phyloP scores from a whole-genome alignment of 2,888 invertebrate species.

The Xestoiulus laeticollis region DNA sequence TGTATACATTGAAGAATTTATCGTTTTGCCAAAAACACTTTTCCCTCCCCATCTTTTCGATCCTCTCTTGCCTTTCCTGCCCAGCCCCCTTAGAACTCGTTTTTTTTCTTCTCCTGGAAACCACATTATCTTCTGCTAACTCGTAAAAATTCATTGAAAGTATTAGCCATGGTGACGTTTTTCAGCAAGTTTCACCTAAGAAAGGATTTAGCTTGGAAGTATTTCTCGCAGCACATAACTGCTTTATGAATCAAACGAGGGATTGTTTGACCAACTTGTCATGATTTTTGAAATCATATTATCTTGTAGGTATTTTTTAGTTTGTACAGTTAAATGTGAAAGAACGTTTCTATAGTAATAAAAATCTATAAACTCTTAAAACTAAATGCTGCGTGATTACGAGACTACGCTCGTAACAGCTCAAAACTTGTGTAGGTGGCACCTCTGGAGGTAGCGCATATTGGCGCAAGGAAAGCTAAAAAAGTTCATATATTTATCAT shows the following conservation, averaged over 20 bases:
- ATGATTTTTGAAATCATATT: conserved; percentile 43
- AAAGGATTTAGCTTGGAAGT: conserved; percentile 39
- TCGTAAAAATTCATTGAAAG: conserved; percentile 36
- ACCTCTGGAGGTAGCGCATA: conserved; percentile 33
- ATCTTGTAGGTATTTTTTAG: conserved; percentile 49
- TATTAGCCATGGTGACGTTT: conserved; percentile 27
- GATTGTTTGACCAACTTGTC: conserved; percentile 46
- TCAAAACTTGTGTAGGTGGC: conserved; percentile 19
- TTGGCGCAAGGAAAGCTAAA: conserved; percentile 24
- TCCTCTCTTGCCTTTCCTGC: conserved; percentile 1
- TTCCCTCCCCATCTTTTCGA: background rate
- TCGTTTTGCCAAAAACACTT: conserved; percentile 40
- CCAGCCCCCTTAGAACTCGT: background rate
- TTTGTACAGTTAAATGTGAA: conserved; percentile 49
- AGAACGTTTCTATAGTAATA: conserved; percentile 48
- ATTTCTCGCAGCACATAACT: conserved; percentile 36
- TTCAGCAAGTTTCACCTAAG: conserved; percentile 34
- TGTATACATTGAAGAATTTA: conserved; percentile 41
- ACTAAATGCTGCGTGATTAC: conserved; percentile 47
- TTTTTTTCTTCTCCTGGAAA: background rate
- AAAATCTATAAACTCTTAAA: conserved; percentile 44
- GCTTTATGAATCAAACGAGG: conserved; percentile 38
- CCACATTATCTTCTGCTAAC: conserved; percentile 36
- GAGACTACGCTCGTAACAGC: conserved; percentile 30
- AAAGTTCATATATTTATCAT: conserved; percentile 34